Base-by-base conservation (phyloP, 2,797 vertebrate species). In the Etheostoma perlongum region DNA sequence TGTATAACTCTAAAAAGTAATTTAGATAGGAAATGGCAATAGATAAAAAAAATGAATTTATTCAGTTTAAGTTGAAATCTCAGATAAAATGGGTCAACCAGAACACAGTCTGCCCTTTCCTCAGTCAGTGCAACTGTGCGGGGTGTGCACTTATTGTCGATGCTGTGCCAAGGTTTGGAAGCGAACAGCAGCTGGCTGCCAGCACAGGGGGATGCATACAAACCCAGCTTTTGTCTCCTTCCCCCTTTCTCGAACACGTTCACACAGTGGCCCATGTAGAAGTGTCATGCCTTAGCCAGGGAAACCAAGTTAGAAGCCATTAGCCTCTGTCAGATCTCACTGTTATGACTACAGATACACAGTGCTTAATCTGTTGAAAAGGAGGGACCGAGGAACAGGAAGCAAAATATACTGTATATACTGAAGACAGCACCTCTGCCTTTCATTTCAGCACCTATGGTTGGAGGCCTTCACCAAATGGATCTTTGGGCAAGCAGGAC, bases 341-440 rank as follows among this genome's bases (percentile, higher is more conserved):
- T 90, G 93, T 91, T 92, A 87, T 93, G 93, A 89, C 88, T 92
- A 83, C 47, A 88, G 55, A 79, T 70, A 85, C 68, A 84, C 67
- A 68, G 77, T 23, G 58, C 49, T 86, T 75, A 77, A 89, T 85
- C 72, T 82, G 76, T 62, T 74, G 74, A 72, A 82, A 82, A 76
- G 18, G 30, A 61, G 23, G 63, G 77, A 60, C 15, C 21, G 51
- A 42, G 63, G 46, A 84, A 30, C 13, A 84, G 72, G 64, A 79
- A 55, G 67, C 25, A 42, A 61, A 58, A 25, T 36, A 36, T 36
- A 36, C 33, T 7, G 30, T 30, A 33, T 70, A 66, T 54, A 44
- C 46, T 61, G 61, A 15, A 84, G 66, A 82, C 76, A 58, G 79
- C 76, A 64, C 73, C 79, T 68, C 70, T 82, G 69, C 52, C 33